Base-by-base conservation (phyloP, 2,888 invertebrate genomes). In the Monoplex corrugatus region DNA sequence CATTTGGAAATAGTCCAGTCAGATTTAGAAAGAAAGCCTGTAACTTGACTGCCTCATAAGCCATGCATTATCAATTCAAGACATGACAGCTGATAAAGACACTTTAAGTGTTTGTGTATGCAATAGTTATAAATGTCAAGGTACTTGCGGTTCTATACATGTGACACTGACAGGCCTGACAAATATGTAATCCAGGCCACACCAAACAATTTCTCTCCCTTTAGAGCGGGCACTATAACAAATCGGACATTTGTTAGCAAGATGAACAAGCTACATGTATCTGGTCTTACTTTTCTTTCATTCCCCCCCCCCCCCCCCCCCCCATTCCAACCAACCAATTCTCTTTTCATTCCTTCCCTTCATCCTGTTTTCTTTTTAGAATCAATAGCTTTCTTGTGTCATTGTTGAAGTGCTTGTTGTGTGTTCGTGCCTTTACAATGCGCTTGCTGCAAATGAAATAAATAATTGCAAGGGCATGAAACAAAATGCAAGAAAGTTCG, bases 371-470 rank as follows among this genome's bases (percentile, higher is more conserved):
- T 2, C 2, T 23, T 16, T 57, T 57, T 57, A 23, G 57, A 23
- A 16, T 75, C 1, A 8, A 68, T n/a, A 68, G 8, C 8, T 38
- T 75, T 38, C 16, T 75, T 75, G 8, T 8, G 8, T 50, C 19
- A 19, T 50, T 50, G 50, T 50, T 8, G 50, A 13, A 13, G 19
- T 75, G 5, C 8, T 40, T 35, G 0, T 72, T 57, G 57, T 57
- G 10, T 57, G 57, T 57, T 16, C 28, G 57, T 57, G 57, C 28
- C 8, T 43, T 40, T 43, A 32, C 43, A 28, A 80, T 80, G 16
- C 23, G 19, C 78, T 80, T 23, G 88, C 88, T 88, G 88, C 82
- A 88, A 88, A 88, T 44, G 80, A 88, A 88, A 68, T 16, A 50
- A 84, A 38, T 57, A 50, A 84, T 84, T 84, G 84, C 32, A 50